These are phyloP conservation scores for Microplitis demolitor DNA, from an alignment of 1,140 invertebrate species.

Conservation along the genomic window DNA sequence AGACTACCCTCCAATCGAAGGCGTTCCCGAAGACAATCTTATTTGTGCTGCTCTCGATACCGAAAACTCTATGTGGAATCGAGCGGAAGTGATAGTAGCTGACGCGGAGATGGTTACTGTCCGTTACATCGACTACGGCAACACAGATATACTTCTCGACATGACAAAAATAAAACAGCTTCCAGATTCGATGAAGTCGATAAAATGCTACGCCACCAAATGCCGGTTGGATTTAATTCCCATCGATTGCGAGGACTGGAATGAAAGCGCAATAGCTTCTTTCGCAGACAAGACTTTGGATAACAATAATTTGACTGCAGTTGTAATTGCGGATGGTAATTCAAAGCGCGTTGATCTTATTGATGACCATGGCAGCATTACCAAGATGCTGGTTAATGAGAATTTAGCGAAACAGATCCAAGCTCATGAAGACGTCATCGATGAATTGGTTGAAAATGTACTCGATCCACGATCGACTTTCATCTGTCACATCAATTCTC, in stretches of 20 bases:
- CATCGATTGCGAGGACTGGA: conserved; percentile 69
- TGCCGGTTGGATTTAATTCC: conserved; percentile 72
- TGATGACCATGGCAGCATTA: conserved; percentile 36
- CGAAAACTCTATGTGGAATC: conserved; percentile 78
- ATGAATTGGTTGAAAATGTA: conserved; percentile 46
- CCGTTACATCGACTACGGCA: conserved; percentile 83
- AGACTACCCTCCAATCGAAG: conserved; percentile 60
- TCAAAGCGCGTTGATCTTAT: conserved; percentile 30
- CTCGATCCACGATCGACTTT: conserved; percentile 51
- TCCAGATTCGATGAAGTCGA: conserved; percentile 59
- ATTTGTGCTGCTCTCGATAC: conserved; percentile 76
- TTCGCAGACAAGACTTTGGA: conserved; percentile 63
- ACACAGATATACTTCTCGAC: conserved; percentile 69
- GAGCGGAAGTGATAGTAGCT: conserved; percentile 77
- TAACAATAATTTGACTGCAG: conserved; percentile 38
- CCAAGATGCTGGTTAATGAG: conserved; percentile 41
- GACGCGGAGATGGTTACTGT: conserved; percentile 74
- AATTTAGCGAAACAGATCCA: conserved; percentile 63
- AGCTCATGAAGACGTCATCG: conserved; percentile 45
- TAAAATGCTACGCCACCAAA: conserved; percentile 66
- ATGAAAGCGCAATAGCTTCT: conserved; percentile 63
- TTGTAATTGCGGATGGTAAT: conserved; percentile 25
- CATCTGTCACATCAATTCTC: conserved; percentile 64
- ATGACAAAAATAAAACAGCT: conserved; percentile 67
- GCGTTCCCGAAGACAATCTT: conserved; percentile 65